Evolutionary conservation across 2,888 invertebrate genomes (phyloP).

Genomic region (Acleris emargana): DNA sequence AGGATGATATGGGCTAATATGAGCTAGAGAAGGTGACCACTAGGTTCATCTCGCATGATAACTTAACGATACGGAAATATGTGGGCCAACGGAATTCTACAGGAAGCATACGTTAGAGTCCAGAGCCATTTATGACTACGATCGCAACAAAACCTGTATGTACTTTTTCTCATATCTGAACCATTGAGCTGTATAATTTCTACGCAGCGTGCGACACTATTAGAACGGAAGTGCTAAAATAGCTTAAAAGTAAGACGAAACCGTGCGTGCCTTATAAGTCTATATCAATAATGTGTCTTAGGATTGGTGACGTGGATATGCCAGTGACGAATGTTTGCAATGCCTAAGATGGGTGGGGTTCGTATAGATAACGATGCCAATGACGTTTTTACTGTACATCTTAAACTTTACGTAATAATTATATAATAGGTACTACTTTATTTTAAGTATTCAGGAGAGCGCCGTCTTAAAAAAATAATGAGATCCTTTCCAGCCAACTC

Average conservation of each 20-base stretch:
- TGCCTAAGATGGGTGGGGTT: slow-evolving; percentile 19
- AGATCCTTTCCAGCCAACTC: too few species aligned
- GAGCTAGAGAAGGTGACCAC: too few species aligned
- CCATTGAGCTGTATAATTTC: not conserved
- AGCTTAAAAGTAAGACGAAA: slow-evolving; percentile 11
- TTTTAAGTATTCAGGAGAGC: too few species aligned
- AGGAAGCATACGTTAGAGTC: too few species aligned
- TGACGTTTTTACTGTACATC: slow-evolving; percentile 27
- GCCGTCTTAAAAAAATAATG: too few species aligned
- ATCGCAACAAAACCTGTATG: not conserved
- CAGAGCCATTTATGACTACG: not conserved
- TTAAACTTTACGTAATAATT: not conserved
- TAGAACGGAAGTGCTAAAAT: slow-evolving; percentile 20
- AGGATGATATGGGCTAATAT: too few species aligned
- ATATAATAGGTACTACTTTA: too few species aligned
- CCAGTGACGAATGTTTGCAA: slow-evolving; percentile 29
- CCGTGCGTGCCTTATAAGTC: slow-evolving; percentile 18
- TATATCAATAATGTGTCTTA: slow-evolving; percentile 20
- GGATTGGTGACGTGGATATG: slow-evolving; percentile 11
- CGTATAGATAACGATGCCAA: not conserved
- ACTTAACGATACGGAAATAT: too few species aligned
- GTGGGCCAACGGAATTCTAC: not conserved
- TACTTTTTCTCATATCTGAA: not conserved
- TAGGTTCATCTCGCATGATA: too few species aligned
- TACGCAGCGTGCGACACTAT: not conserved